Evolutionary conservation across 2,888 invertebrate genomes (phyloP).

Genomic region (Chirona hameri): DNA sequence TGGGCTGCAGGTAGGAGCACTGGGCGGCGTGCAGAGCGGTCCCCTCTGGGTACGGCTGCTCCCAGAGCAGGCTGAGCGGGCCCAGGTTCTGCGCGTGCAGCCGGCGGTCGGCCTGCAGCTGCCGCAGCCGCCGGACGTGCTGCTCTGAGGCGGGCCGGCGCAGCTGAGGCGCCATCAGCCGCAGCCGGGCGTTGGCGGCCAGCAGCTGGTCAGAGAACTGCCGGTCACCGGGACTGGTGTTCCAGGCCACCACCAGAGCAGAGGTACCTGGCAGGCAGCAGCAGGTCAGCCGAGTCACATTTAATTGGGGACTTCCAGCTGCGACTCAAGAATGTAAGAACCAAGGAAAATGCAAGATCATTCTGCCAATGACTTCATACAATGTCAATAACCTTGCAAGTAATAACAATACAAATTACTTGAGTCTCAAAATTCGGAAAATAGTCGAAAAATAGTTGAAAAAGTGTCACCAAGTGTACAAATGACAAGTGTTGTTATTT

Average conservation of each 20-base stretch:
- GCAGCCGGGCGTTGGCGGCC: background rate
- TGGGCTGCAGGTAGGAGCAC: conserved; percentile 70
- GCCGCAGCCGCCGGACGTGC: conserved; percentile 9
- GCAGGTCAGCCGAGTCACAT: too few species aligned
- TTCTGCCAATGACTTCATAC: too few species aligned
- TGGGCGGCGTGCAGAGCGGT: conserved; percentile 50
- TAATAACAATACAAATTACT: too few species aligned
- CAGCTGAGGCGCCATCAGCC: background rate
- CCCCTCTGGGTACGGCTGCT: background rate
- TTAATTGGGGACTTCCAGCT: too few species aligned
- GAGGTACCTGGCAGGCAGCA: background rate
- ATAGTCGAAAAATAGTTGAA: too few species aligned
- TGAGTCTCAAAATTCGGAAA: too few species aligned
- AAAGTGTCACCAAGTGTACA: too few species aligned
- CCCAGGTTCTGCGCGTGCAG: conserved; percentile 1
- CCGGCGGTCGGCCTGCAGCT: background rate
- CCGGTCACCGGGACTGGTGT: background rate
- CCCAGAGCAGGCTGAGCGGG: conserved; percentile 24
- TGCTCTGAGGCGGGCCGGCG: background rate
- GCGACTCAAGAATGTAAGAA: too few species aligned
- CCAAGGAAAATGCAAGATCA: too few species aligned
- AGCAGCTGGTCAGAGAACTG: background rate
- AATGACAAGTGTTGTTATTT: too few species aligned
- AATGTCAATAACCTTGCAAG: too few species aligned
- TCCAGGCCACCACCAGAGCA: background rate